A percentile compares a stretch with the other conserved stretches of the same genome.
Evolutionary conservation across 2,113 vertebrate genomes (phyloP).

Genomic region (Lutjanus erythropterus): DNA sequence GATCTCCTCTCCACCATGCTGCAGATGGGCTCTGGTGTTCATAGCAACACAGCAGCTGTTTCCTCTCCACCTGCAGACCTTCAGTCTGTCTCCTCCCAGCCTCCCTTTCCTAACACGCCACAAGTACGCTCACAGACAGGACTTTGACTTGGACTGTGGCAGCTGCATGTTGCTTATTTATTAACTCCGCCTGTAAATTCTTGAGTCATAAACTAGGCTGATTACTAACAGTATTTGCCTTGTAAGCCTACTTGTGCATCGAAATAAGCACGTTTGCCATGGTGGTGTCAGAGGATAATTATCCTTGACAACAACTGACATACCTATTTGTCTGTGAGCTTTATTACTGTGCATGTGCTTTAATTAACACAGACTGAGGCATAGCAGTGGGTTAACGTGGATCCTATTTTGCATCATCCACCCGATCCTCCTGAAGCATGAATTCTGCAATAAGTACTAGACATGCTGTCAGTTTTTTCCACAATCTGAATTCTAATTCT

Average conservation of each 20-base stretch:
- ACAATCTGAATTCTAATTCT: not conserved
- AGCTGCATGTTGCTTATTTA: conserved; percentile 76
- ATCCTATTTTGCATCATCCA: conserved; percentile 9
- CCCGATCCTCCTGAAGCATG: conserved; percentile 42
- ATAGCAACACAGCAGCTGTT: conserved; percentile 89
- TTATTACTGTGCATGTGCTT: conserved; percentile 73
- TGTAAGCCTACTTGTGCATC: conserved; percentile 17
- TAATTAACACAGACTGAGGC: conserved; percentile 19
- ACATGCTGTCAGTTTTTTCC: not conserved
- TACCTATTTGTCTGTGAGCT: conserved; percentile 44
- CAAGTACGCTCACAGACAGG: conserved; percentile 92
- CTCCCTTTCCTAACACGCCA: conserved; percentile 96
- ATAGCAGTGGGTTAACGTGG: not conserved
- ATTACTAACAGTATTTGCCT: conserved; percentile 36
- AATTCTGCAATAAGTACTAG: not conserved
- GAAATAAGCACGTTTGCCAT: conserved; percentile 6
- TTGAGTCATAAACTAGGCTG: not conserved
- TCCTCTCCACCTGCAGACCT: conserved; percentile 96
- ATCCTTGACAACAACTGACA: conserved; percentile 15
- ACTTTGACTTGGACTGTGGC: conserved; percentile 84
- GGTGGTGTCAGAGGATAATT: conserved; percentile 9
- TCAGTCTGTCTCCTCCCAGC: conserved; percentile 97
- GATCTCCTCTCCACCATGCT: conserved; percentile 94
- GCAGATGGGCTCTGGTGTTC: conserved; percentile 98
- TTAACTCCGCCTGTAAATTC: conserved; percentile 45